phyloP scores from a whole-genome alignment of 2,888 invertebrate species.

The Miltochrista miniata region DNA sequence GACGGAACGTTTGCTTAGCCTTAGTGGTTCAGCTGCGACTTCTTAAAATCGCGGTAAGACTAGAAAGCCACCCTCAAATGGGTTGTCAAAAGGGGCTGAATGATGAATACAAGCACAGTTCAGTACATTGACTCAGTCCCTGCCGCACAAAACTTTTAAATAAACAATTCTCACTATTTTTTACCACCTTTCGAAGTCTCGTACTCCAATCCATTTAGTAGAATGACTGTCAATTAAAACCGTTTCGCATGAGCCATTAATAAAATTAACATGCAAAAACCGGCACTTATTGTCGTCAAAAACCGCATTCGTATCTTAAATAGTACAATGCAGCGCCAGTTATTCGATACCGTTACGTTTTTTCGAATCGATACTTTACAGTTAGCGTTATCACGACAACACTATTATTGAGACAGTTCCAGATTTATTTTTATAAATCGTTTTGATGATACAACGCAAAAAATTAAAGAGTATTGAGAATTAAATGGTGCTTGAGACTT shows the following conservation, averaged over 20 bases:
- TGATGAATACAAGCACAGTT: too few species aligned
- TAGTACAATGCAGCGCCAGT: slow-evolving; percentile 37
- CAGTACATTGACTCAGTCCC: too few species aligned
- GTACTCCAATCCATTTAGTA: neutral
- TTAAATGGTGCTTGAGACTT: neutral
- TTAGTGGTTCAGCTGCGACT: too few species aligned
- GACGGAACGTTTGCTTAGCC: too few species aligned
- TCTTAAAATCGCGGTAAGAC: too few species aligned
- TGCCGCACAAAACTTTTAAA: too few species aligned
- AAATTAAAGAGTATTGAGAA: neutral
- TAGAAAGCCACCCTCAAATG: too few species aligned
- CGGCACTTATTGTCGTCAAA: slow-evolving; percentile 40
- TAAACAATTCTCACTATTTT: neutral
- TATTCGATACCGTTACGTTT: slow-evolving; percentile 56
- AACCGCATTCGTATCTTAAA: slow-evolving; percentile 40
- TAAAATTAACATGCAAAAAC: slow-evolving; percentile 25
- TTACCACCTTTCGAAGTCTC: neutral
- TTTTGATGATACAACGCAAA: neutral
- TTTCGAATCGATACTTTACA: slow-evolving; percentile 61
- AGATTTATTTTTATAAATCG: slow-evolving; percentile 9
- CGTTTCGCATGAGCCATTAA: slow-evolving; percentile 21
- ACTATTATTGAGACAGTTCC: slow-evolving; percentile 34
- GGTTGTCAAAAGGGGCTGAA: too few species aligned
- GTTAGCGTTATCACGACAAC: slow-evolving; percentile 57
- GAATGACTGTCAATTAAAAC: slow-evolving; percentile 1